Percentiles rank a stretch among this genome's conserved stretches.
Evolutionary conservation across 53 echinoderm and acorn worm species (phyloP).

Genomic region (Holothuria scabra): DNA sequence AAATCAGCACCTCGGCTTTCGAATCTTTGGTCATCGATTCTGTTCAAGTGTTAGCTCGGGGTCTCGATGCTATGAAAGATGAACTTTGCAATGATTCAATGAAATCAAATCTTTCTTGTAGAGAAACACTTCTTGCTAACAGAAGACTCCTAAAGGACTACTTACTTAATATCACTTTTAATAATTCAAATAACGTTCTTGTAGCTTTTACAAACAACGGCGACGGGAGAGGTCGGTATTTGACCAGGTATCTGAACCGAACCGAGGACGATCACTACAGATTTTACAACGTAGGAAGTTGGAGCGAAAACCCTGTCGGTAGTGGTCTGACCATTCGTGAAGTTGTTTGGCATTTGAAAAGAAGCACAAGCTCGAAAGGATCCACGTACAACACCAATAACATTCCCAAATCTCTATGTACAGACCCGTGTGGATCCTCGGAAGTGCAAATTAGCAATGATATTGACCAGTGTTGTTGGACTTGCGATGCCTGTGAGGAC

Average conservation of each 20-base stretch:
- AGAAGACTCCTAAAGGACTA: slow-evolving; percentile 43
- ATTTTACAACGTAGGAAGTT: slow-evolving; percentile 51
- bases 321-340: neutral
- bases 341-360: slow-evolving; percentile 46
- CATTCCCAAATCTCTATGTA: slow-evolving; percentile 82
- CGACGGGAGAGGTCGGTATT: slow-evolving; percentile 75
- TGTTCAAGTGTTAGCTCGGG: slow-evolving; percentile 76
- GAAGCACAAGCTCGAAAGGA: neutral
- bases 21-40: slow-evolving; percentile 88
- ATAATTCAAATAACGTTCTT: slow-evolving; percentile 71
- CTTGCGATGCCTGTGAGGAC: slow-evolving; percentile 53
- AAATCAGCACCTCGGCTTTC: slow-evolving; percentile 53
- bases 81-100: neutral
- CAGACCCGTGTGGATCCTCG: slow-evolving; percentile 70
- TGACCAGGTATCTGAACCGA: slow-evolving; percentile 67
- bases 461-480: slow-evolving; percentile 85
- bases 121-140: neutral
- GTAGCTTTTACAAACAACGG: slow-evolving; percentile 70
- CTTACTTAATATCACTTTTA: slow-evolving; percentile 62
- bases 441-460: slow-evolving; percentile 54
- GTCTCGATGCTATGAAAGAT: slow-evolving; percentile 58
- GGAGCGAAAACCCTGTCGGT: slow-evolving; percentile 33
- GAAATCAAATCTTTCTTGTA: neutral
- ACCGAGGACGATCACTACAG: slow-evolving; percentile 2
- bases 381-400: neutral